Conservation (phyloP, 2,888 invertebrate genomes). For the Scaptomyza tumidula region DNA sequence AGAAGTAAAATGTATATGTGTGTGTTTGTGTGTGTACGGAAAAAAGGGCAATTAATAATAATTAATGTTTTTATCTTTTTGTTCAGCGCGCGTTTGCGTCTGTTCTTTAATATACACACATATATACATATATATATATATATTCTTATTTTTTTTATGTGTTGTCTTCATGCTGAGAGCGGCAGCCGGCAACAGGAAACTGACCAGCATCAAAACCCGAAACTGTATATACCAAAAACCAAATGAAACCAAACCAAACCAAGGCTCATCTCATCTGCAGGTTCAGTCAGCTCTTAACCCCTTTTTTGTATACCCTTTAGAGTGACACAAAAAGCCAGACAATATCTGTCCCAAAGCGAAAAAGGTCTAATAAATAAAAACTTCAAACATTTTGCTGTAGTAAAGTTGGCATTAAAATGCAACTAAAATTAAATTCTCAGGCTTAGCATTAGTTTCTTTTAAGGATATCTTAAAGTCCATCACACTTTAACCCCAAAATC, state of each 20-base stretch:
- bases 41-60: constrained; percentile 83
- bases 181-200: constrained; percentile 65
- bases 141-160: constrained; percentile 11
- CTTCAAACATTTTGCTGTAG: too few relatives aligned
- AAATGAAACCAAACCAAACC: constrained; percentile 11
- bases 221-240: constrained; percentile 43
- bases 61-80: constrained; percentile 83
- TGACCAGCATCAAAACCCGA: constrained; percentile 58
- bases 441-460: too few relatives aligned
- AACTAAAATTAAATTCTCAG: background rate
- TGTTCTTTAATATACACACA: constrained; percentile 16
- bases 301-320: constrained; percentile 38
- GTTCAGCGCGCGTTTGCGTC: constrained; percentile 44
- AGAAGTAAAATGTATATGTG: constrained; percentile 17
- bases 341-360: background rate
- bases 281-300: constrained; percentile 6
- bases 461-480: constrained; percentile 10
- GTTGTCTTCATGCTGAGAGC: constrained; percentile 38
- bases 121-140: background rate
- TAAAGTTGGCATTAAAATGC: too few relatives aligned
- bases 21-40: constrained; percentile 11
- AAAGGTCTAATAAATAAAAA: background rate
- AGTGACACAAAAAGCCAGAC: background rate
- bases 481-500: background rate
- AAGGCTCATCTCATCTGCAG: constrained; percentile 43